Evolutionary conservation across 2,113 vertebrate genomes (phyloP), one percentile per base, ranked within the genome.

Genomic region (Holacanthus passer): DNA sequence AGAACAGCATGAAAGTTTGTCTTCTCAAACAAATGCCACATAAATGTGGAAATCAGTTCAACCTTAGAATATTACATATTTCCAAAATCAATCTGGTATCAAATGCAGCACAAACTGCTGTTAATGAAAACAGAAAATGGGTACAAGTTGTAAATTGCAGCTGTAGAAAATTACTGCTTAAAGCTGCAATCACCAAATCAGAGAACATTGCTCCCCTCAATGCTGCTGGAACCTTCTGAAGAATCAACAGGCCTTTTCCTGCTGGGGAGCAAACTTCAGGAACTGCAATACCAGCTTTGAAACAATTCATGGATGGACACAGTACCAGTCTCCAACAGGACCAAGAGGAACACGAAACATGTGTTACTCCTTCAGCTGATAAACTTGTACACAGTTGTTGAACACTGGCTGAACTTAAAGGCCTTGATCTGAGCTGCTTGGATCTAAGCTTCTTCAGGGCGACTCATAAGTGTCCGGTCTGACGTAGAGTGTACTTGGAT

Each of bases 401-500:
- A 66, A 79, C 69, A 31, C 10, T 52, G 4, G 9, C 27, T 22
- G 39, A 79, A 77, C 67, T 27, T 20, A 3, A 2, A 53, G n/a
- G 47, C 29, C 32, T 63, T 22, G n/a, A 43, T 73, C 43, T 11
- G 13, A n/a, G 22, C 12, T 9, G 45, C 47, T 6, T 5, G 53
- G 65, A 55, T n/a, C n/a, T n/a, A n/a, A n/a, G n/a, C 53, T 8
- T 20, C n/a, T n/a, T 43, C 7, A 7, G 5, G 7, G 5, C n/a
- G 11, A 0, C 77, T 81, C 93, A 96, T 52, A 95, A 84, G 84
- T 96, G 96, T 77, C 97, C 97, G 0, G 96, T 96, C 94, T 99
- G 97, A 48, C 97, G 83, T 77, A 99, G 92, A 16, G 96, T 96
- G 62, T 98, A 95, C 87, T 96, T 96, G 63, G 96, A 91, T 27